Base-by-base conservation (phyloP, 2,888 invertebrate species). In the Catocala nupta region DNA sequence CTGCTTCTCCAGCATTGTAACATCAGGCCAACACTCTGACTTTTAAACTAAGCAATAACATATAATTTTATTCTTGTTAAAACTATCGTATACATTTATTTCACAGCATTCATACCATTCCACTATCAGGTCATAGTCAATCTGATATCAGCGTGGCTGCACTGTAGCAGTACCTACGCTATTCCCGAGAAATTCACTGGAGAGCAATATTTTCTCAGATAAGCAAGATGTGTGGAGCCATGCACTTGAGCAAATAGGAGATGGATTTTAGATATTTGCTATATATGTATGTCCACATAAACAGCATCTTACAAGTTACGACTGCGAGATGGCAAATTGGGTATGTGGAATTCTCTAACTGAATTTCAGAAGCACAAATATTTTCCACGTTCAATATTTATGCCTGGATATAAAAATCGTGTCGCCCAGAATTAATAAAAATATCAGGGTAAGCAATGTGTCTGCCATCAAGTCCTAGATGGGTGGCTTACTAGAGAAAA, bases 171-270 rank as follows among this genome's bases (percentile, higher is more conserved):
- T 25, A 25, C 25, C 36, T 65, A 68, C 64, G 61, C 65, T 74
- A 68, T 73, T 70, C 65, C 67, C 47, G 47, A 52, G 53, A 53
- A 65, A 72, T 64, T 62, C 72, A 63, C 78, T 53, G 51, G 73
- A 74, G 75, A 54, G 71, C 65, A 71, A 80, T 80, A 80, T 77
- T 73, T 80, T 68, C 63, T 57, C 57, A 71, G 80, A 74, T 81
- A 80, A 78, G 77, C 64, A 75, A 78, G 77, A 80, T 73, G 71
- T 75, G 73, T 81, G 75, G 77, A 59, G 71, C 71, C 70, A 72
- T 76, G 79, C 79, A 80, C 71, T 73, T 80, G 70, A 69, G 70
- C 67, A 80, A 78, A 80, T 73, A 68, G 66, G 63, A 69, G 65
- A 78, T 73, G 59, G 70, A 73, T 73, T 72, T 70, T 62, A 74